phyloP scores from a whole-genome alignment of 1,140 invertebrate genomes.

The Eupeodes corollae region DNA sequence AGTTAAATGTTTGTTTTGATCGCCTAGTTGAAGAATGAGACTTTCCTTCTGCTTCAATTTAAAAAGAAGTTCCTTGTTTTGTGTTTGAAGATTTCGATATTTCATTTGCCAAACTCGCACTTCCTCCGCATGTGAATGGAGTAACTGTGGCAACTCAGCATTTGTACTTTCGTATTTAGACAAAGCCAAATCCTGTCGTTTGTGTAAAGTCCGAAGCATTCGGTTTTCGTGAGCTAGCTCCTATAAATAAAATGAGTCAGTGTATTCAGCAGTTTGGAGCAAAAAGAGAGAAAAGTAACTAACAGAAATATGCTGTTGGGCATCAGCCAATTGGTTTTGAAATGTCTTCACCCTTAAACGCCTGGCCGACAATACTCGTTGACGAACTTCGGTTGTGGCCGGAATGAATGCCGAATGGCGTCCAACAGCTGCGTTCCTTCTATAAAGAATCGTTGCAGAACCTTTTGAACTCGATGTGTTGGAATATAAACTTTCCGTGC shows the following conservation, averaged over 20 bases:
- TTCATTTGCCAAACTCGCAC: conserved; percentile 56
- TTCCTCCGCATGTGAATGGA: conserved; percentile 64
- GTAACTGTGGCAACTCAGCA: conserved; percentile 56
- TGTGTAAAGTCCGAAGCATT: conserved; percentile 57
- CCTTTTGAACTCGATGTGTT: conserved; percentile 26
- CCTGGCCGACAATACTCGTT: conserved; percentile 63
- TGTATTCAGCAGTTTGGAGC: background rate
- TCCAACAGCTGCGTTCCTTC: conserved; percentile 13
- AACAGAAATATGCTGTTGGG: conserved; percentile 63
- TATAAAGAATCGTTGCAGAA: conserved; percentile 26
- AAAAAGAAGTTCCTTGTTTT: conserved; percentile 47
- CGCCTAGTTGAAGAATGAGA: conserved; percentile 48
- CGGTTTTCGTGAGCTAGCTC: conserved; percentile 64
- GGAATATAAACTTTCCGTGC: conserved; percentile 33
- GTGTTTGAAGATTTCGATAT: conserved; percentile 52
- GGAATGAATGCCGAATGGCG: conserved; percentile 18
- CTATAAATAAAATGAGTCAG: conserved; percentile 36
- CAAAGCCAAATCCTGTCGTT: conserved; percentile 61
- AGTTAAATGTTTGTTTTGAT: conserved; percentile 55
- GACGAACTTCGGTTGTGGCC: conserved; percentile 41
- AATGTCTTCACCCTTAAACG: conserved; percentile 58
- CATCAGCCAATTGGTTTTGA: conserved; percentile 67
- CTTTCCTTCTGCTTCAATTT: conserved; percentile 55
- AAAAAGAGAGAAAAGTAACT: conserved; percentile 13
- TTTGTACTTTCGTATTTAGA: conserved; percentile 60